Evolutionary conservation across 2,797 vertebrate species (phyloP).

Genomic region (Tamandua tetradactyla): DNA sequence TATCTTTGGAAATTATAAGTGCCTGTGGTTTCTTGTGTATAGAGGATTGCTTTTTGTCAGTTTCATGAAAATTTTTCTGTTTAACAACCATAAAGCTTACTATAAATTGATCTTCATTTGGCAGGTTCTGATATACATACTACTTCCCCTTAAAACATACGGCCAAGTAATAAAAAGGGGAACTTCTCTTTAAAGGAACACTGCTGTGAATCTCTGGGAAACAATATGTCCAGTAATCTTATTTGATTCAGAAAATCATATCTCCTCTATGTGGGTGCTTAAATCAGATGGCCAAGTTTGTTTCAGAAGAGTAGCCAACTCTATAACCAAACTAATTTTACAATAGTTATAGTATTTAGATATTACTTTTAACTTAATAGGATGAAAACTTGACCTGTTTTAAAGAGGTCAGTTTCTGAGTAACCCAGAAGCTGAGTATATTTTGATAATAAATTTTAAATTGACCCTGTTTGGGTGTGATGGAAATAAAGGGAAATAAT

Average conservation of each 20-base stretch:
- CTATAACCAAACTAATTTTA: background rate
- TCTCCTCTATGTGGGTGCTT: background rate
- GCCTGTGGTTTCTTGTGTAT: background rate
- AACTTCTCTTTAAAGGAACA: conserved; percentile 19
- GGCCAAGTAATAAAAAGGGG: background rate
- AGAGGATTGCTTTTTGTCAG: background rate
- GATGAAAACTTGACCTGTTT: background rate
- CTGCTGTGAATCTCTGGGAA: background rate
- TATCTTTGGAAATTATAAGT: conserved; percentile 1
- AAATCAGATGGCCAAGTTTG: background rate
- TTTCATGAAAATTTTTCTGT: background rate
- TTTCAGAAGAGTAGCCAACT: background rate
- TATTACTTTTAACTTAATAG: conserved; percentile 17
- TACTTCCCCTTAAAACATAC: background rate
- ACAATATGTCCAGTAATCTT: background rate
- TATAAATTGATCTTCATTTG: conserved; percentile 26
- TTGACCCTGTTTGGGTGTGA: conserved; percentile 15
- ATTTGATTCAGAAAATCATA: background rate
- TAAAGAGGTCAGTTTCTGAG: background rate
- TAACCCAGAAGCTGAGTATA: background rate
- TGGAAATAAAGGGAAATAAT: conserved; percentile 59
- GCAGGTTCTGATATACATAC: background rate
- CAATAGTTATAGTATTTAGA: background rate
- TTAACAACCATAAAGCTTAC: background rate
- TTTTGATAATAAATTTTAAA: conserved; percentile 58